Evolutionary conservation across 2,797 vertebrate species (phyloP).

Genomic region (Myioborus melanocephalus): DNA sequence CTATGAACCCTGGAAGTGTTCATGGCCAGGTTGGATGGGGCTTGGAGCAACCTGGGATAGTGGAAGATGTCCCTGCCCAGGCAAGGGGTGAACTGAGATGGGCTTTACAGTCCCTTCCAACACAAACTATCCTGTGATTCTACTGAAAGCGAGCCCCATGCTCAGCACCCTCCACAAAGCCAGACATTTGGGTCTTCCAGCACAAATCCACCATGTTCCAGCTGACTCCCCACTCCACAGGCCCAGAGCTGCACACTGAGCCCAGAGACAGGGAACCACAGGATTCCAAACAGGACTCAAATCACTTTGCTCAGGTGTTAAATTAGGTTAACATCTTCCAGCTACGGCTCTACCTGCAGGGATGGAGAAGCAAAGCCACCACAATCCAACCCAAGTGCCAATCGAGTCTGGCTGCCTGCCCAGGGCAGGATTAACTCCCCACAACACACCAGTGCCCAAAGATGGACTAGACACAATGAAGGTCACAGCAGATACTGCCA

Average conservation of each 20-base stretch:
- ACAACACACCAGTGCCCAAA: rapidly evolving
- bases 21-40: rapidly evolving
- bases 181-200: not conserved
- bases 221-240: not conserved
- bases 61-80: not conserved
- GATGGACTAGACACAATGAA: not conserved
- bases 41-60: not conserved
- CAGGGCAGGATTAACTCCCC: not conserved
- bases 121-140: not conserved
- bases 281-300: rapidly evolving
- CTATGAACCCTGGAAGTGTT: not conserved
- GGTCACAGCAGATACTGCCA: not conserved
- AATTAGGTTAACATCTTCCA: not conserved
- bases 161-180: not conserved
- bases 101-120: not conserved
- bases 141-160: not conserved
- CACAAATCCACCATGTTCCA: not conserved
- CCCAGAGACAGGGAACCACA: not conserved
- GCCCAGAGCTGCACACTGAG: not conserved
- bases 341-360: rapidly evolving
- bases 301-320: not conserved
- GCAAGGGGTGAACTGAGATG: not conserved
- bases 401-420: rapidly evolving
- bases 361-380: not conserved
- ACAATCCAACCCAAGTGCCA: not conserved